Base-by-base conservation (phyloP, 2,888 invertebrate genomes). In the Odontothrips loti region DNA sequence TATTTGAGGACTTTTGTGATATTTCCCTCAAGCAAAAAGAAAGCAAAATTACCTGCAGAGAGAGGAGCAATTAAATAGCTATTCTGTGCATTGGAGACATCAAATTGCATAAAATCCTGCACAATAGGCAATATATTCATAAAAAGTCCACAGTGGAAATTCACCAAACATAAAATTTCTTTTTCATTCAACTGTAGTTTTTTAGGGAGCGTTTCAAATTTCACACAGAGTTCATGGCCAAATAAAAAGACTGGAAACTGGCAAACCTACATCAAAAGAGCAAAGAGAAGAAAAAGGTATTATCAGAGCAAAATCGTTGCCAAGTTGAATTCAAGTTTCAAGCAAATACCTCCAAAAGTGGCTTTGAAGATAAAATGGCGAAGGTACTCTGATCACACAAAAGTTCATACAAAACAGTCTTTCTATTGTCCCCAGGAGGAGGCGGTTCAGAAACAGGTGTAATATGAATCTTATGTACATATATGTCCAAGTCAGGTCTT, bases 51-150 rank as follows among this genome's bases (percentile, higher is more conserved):
- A 75, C 68, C 68, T 27, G 27, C 23, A 27, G 68, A 23, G 0
- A 75, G 68, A 10, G 68, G 68, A 27, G 27, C 68, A 27, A 75
- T 75, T 9, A 75, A 23, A 27, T 75, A 75, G 23, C 27, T 75
- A 23, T 75, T 75, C 0, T 23, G 68, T 23, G 23, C 10, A 75
- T 27, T 27, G 12, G 4, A 75, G 12, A 75, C 27, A 75, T 75
- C 12, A 75, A 75, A 75, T 12, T 75, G 68, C 68, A 75, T 75
- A 27, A 75, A 75, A 27, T 75, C 8, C 23, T 75, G 68, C 9
- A 75, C 68, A 27, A 75, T 75, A 12, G 68, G 68, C 23, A 75
- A 27, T 23, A 75, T 27, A 27, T 75, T 75, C 68, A 75, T 75
- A 27, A 75, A 75, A 23, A 75, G 10, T 27, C 27, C 27, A 23